Evolutionary conservation across 2,113 vertebrate genomes (phyloP), one percentile per base, ranked within the genome.

Genomic region (Anoplopoma fimbria): DNA sequence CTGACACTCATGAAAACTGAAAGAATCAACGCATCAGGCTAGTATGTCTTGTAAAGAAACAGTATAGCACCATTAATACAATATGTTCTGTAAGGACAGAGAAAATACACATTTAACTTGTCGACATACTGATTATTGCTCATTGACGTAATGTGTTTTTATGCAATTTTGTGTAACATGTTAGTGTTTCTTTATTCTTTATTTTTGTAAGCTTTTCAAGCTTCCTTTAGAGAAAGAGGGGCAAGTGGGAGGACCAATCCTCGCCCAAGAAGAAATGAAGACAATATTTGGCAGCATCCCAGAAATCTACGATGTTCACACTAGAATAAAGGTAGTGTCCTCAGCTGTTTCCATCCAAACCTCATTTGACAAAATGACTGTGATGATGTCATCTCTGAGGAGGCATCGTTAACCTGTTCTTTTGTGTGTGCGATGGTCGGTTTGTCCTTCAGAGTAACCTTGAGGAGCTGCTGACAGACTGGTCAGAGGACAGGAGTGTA

Each of bases 231-330:
- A 99, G 81, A 98, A 97, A 77, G 98, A 99, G 81, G 97, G 96
- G 25, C 98, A 99, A 45, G 96, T 99, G 36, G 98, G 98, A 9
- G 98, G 98, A 23, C 97, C 98, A 34, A 98, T 99, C 82, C 96
- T 99, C 91, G 98, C 98, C 34, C 96, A 95, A 75, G 98, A 99
- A 90, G 98, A 99, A 90, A 96, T 99, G 34, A 99, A 99, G 90
- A 98, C 98, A 6, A 99, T 99, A 92, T 99, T 99, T 89, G 97
- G 98, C 92, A 98, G 97, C 92, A 99, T 99, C 86, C 98, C 97
- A 42, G 98, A 99, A 85, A 99, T 99, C 89, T 96, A 97, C 72
- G 98, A 99, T 23, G 97, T 99, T 15, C 98, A 99, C 84, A 98
- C 92, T 58, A 97, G 96, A 91, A 99, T 99, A 88, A 99, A 99